phyloP scores from a whole-genome alignment of 1,140 invertebrate genomes.

The Prorops nasuta region DNA sequence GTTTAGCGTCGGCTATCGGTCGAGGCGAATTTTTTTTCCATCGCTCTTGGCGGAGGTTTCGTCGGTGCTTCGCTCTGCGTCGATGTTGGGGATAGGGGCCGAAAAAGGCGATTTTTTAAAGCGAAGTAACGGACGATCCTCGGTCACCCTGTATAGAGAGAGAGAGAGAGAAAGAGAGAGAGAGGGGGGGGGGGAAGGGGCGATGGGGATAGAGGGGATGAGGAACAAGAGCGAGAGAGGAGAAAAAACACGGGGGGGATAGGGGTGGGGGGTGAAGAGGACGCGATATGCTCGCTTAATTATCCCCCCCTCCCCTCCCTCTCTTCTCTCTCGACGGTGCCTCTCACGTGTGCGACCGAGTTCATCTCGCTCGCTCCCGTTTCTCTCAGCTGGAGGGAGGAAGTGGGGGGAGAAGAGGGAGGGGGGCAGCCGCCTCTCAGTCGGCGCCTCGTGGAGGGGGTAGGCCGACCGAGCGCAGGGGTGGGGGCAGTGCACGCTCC shows the following conservation, averaged over 20 bases:
- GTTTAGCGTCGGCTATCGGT: no score
- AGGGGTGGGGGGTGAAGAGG: constrained; percentile 23
- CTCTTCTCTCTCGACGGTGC: constrained; percentile 12
- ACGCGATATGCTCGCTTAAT: constrained; percentile 51
- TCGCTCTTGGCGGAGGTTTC: no score
- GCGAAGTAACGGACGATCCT: no score
- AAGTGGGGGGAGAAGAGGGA: no score
- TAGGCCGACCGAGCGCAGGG: neutral
- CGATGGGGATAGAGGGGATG: constrained; percentile 19
- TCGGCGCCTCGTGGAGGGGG: constrained; percentile 13
- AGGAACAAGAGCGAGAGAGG: constrained; percentile 7
- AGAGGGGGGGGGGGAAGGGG: neutral
- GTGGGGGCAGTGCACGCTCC: constrained; percentile 1
- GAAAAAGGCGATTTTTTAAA: no score
- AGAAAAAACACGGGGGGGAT: constrained; percentile 9
- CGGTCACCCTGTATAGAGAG: neutral
- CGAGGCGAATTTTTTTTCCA: no score
- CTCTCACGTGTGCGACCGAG: neutral
- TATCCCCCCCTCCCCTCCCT: constrained; percentile 40
- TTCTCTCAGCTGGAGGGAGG: no score
- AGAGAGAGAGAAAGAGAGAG: neutral
- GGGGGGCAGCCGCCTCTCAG: constrained; percentile 30
- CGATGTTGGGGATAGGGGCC: no score
- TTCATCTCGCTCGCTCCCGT: neutral
- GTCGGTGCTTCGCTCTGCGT: no score